These are phyloP conservation scores for Sternarchorhynchus goeldii DNA, from an alignment of 2,797 vertebrate species.

Conservation along the genomic window DNA sequence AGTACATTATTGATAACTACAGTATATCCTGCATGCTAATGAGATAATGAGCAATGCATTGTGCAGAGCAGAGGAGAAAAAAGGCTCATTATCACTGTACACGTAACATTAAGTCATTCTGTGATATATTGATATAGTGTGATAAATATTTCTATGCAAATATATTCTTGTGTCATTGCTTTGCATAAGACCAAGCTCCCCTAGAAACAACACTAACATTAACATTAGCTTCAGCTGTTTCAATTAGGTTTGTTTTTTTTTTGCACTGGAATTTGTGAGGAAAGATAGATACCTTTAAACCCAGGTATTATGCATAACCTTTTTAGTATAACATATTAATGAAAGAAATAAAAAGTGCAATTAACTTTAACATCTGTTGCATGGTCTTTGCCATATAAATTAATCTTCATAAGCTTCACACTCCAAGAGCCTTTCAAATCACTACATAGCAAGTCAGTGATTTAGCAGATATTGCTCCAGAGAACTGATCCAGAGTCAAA, in stretches of 20 bases:
- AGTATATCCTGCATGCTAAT: neutral
- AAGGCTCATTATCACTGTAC: neutral
- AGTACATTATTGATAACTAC: neutral
- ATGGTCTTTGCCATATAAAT: constrained; percentile 19
- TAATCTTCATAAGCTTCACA: constrained; percentile 27
- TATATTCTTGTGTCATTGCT: too few relatives aligned
- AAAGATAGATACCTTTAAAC: neutral
- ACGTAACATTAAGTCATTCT: too few relatives aligned
- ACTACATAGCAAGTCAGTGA: constrained; percentile 25
- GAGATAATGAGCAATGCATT: constrained; percentile 1
- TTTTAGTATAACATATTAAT: constrained; percentile 7
- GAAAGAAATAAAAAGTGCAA: constrained; percentile 1
- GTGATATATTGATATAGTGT: too few relatives aligned
- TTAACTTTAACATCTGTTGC: constrained; percentile 18
- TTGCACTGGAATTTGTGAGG: neutral
- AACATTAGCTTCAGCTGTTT: too few relatives aligned
- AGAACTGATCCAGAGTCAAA: constrained; percentile 24
- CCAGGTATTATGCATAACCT: neutral
- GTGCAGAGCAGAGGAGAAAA: neutral
- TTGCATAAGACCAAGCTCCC: too few relatives aligned
- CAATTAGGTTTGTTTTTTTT: too few relatives aligned
- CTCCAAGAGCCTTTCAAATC: constrained; percentile 30
- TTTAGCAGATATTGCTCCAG: constrained; percentile 18
- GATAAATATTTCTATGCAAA: too few relatives aligned
- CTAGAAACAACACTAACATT: too few relatives aligned